Evolutionary conservation across 2,888 invertebrate species (phyloP), one percentile per base, ranked within the genome.

Genomic region (Aphidius colemani): DNA sequence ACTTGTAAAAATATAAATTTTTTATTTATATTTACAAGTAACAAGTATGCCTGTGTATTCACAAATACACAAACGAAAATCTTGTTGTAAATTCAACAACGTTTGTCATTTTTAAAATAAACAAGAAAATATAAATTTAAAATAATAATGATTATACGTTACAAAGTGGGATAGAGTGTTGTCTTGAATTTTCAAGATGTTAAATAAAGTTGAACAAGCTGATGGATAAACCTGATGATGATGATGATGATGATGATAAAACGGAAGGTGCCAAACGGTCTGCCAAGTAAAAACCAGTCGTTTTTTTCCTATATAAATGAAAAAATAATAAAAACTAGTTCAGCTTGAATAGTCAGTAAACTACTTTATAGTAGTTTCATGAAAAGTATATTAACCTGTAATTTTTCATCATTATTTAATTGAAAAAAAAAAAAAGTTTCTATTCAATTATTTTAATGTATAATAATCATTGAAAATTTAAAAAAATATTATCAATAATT

Each of bases 201-300:
- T n/a, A 48, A n/a, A 48, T n/a, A 39, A 39, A 30, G 39, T 39
- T 57, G 39, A 57, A 46, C 45, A 39, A 57, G 57, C 40, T 18
- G 57, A 57, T 45, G 40, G 57, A 51, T n/a, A 30, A 57, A 57
- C 46, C 48, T 57, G 57, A 39, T 46, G 30, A 5, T 30, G 30
- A 4, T 30, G 30, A 18, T 18, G 18, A 18, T 18, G 18, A 30
- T 30, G 30, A 30, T 30, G 30, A 30, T 30, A 30, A 57, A 44
- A 41, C 58, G 67, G 66, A 70, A 74, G 77, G 77, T 78, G 78
- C 78, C 78, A 78, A 77, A 75, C 77, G 74, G 78, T 78, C 78
- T 78, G 73, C 75, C 71, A 70, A 53, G 30, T 62, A 59, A 51
- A 62, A 64, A 62, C 64, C 49, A 45, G 51, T 45, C n/a, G 59